Evolutionary conservation across 2,888 invertebrate species (phyloP), one percentile per base, ranked within the genome.

Genomic region (Agrochola lota): DNA sequence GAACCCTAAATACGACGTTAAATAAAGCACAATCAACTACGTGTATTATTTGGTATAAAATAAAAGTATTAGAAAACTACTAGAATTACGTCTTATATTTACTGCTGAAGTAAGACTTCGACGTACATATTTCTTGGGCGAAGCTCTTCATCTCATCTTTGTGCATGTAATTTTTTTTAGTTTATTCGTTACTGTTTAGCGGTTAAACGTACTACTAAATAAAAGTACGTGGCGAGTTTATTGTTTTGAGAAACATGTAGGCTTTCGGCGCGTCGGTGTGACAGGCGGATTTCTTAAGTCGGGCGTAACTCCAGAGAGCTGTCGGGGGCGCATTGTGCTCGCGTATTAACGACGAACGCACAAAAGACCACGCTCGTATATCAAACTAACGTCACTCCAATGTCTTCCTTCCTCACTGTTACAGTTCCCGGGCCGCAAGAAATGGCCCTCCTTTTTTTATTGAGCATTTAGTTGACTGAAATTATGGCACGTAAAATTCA

Each of bases 371-470:
- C 91, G 94, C 93, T 95, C 96, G 92, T 96, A 96, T 95, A 96
- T 96, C 96, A 96, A 95, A 96, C 96, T 95, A 95, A 95, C 95
- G 96, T 96, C 96, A 95, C 94, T 95, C 94, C 94, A 94, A 95
- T 94, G 96, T 96, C 96, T 96, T 96, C 96, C 96, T 96, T 96
- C 96, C 96, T 95, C 93, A 92, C 90, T 90, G 94, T 91, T 93
- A 94, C 94, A 92, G 92, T 91, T 90, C 92, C 92, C 92, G 92
- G 89, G 91, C 92, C 90, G 91, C 93, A 94, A 95, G 94, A 95
- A 95, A 94, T 91, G 93, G 93, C 91, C 91, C 91, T 90, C 92
- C 92, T 94, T 95, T 95, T 87, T 95, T 95, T 96, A 95, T 95
- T 95, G 95, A 93, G 94, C 94, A 93, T 94, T 94, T 94, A 94